Evolutionary conservation across 2,797 vertebrate species (phyloP).

Genomic region (Oreortyx pictus): DNA sequence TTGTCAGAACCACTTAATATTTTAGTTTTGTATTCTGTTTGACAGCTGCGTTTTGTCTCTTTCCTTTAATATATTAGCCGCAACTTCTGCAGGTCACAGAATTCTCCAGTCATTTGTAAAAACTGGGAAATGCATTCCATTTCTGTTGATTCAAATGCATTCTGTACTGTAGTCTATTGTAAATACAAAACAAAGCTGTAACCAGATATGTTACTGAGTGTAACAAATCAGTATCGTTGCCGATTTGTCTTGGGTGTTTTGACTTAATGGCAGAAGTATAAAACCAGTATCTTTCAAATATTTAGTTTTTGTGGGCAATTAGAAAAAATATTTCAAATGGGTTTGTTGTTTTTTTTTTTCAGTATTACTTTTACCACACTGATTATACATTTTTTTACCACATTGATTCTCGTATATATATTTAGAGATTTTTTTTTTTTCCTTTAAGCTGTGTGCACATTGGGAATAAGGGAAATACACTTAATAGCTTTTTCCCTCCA

Average conservation of each 20-base stretch:
- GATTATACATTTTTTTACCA: not conserved
- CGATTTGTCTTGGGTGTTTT: not conserved
- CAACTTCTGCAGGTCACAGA: not conserved
- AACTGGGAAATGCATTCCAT: not conserved
- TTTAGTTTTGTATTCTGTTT: not conserved
- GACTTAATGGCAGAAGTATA: not conserved
- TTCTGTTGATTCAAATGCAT: not conserved
- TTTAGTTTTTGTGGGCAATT: not conserved
- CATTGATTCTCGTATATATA: not conserved
- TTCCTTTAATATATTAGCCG: not conserved
- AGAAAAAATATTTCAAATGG: not conserved
- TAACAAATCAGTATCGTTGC: not conserved
- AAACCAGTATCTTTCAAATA: not conserved
- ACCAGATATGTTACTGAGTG: not conserved
- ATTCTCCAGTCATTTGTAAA: not conserved
- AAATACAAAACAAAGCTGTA: not conserved
- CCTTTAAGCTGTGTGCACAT: accelerated
- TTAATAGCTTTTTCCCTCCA: not conserved
- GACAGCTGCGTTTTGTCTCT: not conserved
- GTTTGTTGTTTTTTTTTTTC: not conserved
- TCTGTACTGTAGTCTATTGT: accelerated
- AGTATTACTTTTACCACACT: not conserved
- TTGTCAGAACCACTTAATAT: not conserved
- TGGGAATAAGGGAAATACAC: too few relatives aligned
- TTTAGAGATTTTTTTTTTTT: not conserved